phyloP scores from a whole-genome alignment of 2,888 invertebrate genomes.

The Epinotia demarniana region DNA sequence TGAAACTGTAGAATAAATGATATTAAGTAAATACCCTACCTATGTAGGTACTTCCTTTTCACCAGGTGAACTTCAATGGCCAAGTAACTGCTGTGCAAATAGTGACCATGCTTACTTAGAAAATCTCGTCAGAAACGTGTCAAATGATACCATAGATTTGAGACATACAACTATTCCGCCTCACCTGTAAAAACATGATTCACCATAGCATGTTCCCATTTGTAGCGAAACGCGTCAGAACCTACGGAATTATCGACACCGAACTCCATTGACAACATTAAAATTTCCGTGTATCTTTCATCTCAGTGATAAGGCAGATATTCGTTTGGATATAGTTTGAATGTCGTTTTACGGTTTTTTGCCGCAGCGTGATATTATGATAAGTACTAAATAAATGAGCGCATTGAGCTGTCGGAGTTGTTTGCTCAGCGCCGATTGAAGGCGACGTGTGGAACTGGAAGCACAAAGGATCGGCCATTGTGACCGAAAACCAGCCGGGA shows the following conservation, averaged over 20 bases:
- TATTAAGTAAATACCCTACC: too few relatives aligned
- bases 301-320: slow-evolving; percentile 55
- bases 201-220: slow-evolving; percentile 29
- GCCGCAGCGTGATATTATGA: slow-evolving; percentile 68
- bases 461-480: slow-evolving; percentile 61
- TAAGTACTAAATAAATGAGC: slow-evolving; percentile 81
- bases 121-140: slow-evolving; percentile 1
- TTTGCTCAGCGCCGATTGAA: slow-evolving; percentile 69
- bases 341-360: slow-evolving; percentile 52
- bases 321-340: slow-evolving; percentile 47
- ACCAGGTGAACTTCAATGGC: neutral
- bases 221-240: slow-evolving; percentile 51
- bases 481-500: slow-evolving; percentile 59
- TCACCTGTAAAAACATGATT: slow-evolving; percentile 51
- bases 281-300: slow-evolving; percentile 48
- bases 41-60: neutral
- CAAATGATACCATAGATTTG: slow-evolving; percentile 4
- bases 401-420: slow-evolving; percentile 78
- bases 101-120: slow-evolving; percentile 3
- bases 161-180: slow-evolving; percentile 11
- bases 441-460: slow-evolving; percentile 53
- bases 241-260: slow-evolving; percentile 47
- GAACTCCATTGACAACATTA: slow-evolving; percentile 48
- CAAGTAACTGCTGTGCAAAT: slow-evolving; percentile 18
- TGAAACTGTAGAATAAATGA: neutral